Evolutionary conservation across 2,113 vertebrate species (phyloP).

Genomic region (Callionymus lyra): DNA sequence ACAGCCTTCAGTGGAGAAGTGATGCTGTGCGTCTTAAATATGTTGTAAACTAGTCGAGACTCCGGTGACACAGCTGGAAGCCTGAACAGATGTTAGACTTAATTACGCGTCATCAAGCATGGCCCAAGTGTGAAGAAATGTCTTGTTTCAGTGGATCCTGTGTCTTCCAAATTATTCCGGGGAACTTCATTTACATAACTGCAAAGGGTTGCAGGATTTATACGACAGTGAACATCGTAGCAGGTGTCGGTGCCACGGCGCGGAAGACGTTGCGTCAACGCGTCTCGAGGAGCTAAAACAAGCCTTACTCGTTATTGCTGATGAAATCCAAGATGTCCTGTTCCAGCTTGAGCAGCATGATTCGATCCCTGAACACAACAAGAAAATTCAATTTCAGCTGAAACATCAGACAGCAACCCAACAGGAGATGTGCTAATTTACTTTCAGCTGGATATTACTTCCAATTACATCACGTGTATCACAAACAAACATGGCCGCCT

Average conservation of each 20-base stretch:
- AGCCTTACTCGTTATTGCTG: conserved; percentile 94
- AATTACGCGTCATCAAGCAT: conserved; percentile 11
- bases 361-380: conserved; percentile 79
- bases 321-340: conserved; percentile 99
- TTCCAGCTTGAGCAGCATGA: conserved; percentile 98
- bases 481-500: too few species aligned
- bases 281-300: neutral
- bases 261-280: too few species aligned
- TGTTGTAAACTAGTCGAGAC: neutral
- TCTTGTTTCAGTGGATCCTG: neutral
- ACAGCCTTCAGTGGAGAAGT: neutral
- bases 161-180: neutral
- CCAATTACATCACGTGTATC: too few species aligned
- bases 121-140: conserved; percentile 1
- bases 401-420: neutral
- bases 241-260: neutral
- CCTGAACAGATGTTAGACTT: conserved; percentile 12
- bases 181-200: neutral
- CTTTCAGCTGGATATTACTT: too few species aligned
- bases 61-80: conserved; percentile 1
- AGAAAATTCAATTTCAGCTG: too few species aligned
- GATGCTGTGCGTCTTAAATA: neutral
- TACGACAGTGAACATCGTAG: neutral
- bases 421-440: too few species aligned
- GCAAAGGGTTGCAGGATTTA: neutral